A percentile compares a stretch with the other conserved stretches of the same genome.
phyloP scores from a whole-genome alignment of 2,797 vertebrate species.

The Chaunax sp. region DNA sequence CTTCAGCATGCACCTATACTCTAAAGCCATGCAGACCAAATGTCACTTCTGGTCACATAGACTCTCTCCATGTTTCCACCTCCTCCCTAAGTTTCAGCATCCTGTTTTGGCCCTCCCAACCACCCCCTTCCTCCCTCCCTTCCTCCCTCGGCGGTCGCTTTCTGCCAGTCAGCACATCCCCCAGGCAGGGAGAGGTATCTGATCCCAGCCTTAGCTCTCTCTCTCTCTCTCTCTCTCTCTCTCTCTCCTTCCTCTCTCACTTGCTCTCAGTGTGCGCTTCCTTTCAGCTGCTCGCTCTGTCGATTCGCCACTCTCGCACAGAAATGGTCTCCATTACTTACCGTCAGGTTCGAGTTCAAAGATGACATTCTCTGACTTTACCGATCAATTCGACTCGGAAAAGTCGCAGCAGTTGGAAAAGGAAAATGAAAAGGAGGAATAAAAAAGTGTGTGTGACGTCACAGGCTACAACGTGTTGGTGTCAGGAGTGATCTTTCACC shows the following conservation, averaged over 20 bases:
- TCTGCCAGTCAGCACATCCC: conserved; percentile 81
- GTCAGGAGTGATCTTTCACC: conserved; percentile 62
- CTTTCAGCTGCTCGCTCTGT: conserved; percentile 52
- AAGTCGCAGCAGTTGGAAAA: conserved; percentile 25
- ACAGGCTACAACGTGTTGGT: conserved; percentile 33
- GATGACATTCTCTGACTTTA: conserved; percentile 64
- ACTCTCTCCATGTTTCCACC: conserved; percentile 29
- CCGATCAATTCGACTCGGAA: conserved; percentile 46
- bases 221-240: conserved; percentile 33
- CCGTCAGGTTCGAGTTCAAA: conserved; percentile 68
- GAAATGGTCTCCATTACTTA: conserved; percentile 63
- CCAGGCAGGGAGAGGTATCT: conserved; percentile 47
- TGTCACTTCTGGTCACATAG: conserved; percentile 46
- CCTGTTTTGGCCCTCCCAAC: conserved; percentile 52
- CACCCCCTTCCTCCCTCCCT: conserved; percentile 28
- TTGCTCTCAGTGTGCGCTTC: conserved; percentile 41
- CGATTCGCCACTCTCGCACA: conserved; percentile 51
- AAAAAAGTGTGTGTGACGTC: conserved; percentile 40
- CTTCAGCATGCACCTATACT: not conserved
- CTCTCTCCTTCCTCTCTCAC: conserved; percentile 25
- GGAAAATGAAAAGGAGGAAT: conserved; percentile 15
- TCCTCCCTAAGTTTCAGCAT: conserved; percentile 30
- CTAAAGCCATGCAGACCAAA: conserved; percentile 38
- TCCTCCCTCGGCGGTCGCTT: conserved; percentile 63
- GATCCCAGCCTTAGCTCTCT: conserved; percentile 52